These are phyloP conservation scores for Meandrusa payeni DNA, from an alignment of 2,888 invertebrate species.

Conservation along the genomic window DNA sequence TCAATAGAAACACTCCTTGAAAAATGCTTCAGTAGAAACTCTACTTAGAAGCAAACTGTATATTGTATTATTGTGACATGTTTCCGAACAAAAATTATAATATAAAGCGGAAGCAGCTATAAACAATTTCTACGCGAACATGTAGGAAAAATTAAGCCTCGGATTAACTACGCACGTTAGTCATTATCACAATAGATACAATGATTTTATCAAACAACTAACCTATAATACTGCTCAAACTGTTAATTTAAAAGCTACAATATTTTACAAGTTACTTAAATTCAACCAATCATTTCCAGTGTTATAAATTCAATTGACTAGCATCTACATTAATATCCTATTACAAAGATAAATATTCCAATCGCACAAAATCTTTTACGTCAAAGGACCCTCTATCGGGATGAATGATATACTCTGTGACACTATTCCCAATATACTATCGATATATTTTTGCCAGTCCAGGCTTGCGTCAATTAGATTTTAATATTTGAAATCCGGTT, in stretches of 20 bases:
- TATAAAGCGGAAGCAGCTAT: slow-evolving; percentile 21
- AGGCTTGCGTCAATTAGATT: no score
- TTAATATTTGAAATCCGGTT: no score
- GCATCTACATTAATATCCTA: slow-evolving; percentile 63
- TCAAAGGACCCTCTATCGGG: no score
- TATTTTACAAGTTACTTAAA: slow-evolving; percentile 56
- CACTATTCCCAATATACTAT: no score
- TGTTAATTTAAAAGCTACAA: slow-evolving; percentile 51
- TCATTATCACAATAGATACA: slow-evolving; percentile 61
- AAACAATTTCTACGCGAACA: slow-evolving; percentile 13
- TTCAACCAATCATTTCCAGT: slow-evolving; percentile 58
- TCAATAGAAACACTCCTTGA: no score
- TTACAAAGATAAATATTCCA: slow-evolving; percentile 29
- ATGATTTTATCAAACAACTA: slow-evolving; percentile 64
- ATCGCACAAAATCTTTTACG: slow-evolving; percentile 11
- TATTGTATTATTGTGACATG: no score
- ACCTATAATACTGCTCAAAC: slow-evolving; percentile 78
- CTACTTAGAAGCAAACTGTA: no score
- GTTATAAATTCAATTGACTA: slow-evolving; percentile 74
- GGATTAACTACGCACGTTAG: slow-evolving; percentile 48
- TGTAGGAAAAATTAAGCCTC: slow-evolving; percentile 29
- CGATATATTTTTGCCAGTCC: no score
- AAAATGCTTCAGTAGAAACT: no score
- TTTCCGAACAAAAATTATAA: slow-evolving; percentile 12
- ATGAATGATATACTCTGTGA: no score